Base-by-base conservation (phyloP, 2,888 invertebrate genomes). In the Hoplodrina blanda region DNA sequence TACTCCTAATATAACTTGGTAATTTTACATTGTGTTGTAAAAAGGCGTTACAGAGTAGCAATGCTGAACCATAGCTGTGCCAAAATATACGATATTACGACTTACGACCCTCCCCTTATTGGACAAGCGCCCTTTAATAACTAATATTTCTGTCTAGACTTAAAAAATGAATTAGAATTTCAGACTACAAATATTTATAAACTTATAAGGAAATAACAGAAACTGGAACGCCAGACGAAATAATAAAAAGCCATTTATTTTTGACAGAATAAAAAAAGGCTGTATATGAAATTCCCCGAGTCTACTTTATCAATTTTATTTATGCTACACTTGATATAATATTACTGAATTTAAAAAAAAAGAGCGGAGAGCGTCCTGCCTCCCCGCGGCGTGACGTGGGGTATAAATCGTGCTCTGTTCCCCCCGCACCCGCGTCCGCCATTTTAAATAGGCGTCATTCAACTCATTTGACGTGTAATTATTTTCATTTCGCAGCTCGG, bases 401-500 rank as follows among this genome's bases (percentile, higher is more conserved):
- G 80, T 82, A 90, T 90, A 87, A 89, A 89, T 90, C 85, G 87
- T 82, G 87, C 57, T 72, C 72, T 55, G 41, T 62, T 57, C 85
- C 86, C 87, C 87, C 79, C 83, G 87, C 78, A 75, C 82, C 73
- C 80, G 74, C 71, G 65, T 73, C 83, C 79, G 76, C 85, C 85
- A 85, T 91, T 93, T 91, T 90, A 93, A 93, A 93, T 89, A 91
- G 90, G 89, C 91, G 90, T 93, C 94, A 90, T 92, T 91, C 91
- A 91, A 91, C 90, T 91, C 91, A 92, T 93, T 93, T 93, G 92
- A 92, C 92, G 86, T 90, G 89, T 92, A 92, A 93, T 94, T 92
- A 94, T 93, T 94, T 92, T 90, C 90, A 89, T 92, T 92, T 88
- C 88, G 82, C 86, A 85, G 86, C 90, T 88, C 88, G 87, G 90